Percentiles rank a stretch among this genome's conserved stretches.
Conservation (phyloP, 2,797 vertebrate species). For the Leptatherina wallacei region DNA sequence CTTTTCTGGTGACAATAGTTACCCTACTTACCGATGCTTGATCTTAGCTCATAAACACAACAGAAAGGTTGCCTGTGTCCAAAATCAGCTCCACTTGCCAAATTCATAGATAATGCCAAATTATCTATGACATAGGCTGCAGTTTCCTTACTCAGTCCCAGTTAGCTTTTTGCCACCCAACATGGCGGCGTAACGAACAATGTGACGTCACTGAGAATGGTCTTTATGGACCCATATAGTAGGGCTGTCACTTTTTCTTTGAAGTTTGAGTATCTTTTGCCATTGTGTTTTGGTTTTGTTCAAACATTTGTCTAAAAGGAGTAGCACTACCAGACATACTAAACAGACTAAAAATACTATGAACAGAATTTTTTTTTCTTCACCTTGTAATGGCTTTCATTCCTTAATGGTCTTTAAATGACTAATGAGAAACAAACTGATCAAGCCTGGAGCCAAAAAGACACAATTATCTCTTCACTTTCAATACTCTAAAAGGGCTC, state of each 20-base stretch:
- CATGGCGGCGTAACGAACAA: too few relatives aligned
- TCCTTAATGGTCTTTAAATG: slow-evolving; percentile 60
- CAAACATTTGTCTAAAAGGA: background rate
- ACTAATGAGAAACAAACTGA: slow-evolving; percentile 49
- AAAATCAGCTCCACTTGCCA: too few relatives aligned
- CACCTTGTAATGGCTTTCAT: slow-evolving; percentile 30
- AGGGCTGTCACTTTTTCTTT: background rate
- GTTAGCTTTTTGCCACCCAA: too few relatives aligned
- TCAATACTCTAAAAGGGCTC: slow-evolving; percentile 18
- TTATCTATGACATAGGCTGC: too few relatives aligned
- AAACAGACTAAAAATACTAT: slow-evolving; percentile 1
- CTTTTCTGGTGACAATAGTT: too few relatives aligned
- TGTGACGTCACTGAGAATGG: too few relatives aligned
- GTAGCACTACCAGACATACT: background rate
- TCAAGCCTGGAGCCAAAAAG: slow-evolving; percentile 46
- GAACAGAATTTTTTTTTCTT: slow-evolving; percentile 6
- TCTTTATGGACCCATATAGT: background rate
- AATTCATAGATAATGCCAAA: too few relatives aligned
- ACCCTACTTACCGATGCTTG: too few relatives aligned
- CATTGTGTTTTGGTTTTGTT: background rate
- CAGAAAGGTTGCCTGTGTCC: too few relatives aligned
- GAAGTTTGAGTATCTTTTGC: background rate
- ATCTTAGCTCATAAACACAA: too few relatives aligned
- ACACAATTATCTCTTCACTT: slow-evolving; percentile 45
- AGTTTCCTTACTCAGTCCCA: too few relatives aligned